Conservation (phyloP, 2,888 invertebrate genomes). For the Protodeltote pygarga region DNA sequence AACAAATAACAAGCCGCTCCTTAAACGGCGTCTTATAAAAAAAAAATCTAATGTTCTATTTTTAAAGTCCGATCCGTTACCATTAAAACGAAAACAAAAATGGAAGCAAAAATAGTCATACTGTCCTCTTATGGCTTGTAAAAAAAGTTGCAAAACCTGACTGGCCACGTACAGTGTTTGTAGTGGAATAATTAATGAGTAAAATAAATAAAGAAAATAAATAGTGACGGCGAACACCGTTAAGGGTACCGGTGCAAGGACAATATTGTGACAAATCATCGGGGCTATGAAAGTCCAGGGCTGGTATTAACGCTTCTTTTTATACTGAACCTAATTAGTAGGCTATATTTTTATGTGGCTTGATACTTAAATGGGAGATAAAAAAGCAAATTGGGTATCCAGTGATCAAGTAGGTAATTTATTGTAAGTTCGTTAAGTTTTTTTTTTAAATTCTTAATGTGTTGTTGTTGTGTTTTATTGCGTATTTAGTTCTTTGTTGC, state of each 20-base stretch:
- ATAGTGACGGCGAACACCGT: slow-evolving; percentile 64
- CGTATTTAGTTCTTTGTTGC: too few relatives aligned
- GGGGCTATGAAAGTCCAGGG: slow-evolving; percentile 18
- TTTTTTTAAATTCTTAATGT: too few relatives aligned
- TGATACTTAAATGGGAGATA: slow-evolving; percentile 5
- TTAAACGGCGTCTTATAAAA: slow-evolving; percentile 26
- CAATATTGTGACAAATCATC: slow-evolving; percentile 65
- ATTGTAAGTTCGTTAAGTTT: too few relatives aligned
- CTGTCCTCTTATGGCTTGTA: slow-evolving; percentile 49
- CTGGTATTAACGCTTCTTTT: slow-evolving; percentile 10
- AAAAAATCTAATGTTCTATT: slow-evolving; percentile 38
- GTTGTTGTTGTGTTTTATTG: too few relatives aligned
- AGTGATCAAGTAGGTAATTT: too few relatives aligned
- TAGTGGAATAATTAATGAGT: slow-evolving; percentile 65
- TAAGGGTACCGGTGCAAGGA: slow-evolving; percentile 57
- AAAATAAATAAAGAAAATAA: slow-evolving; percentile 64
- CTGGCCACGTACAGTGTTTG: slow-evolving; percentile 49
- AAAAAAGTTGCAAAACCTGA: slow-evolving; percentile 54
- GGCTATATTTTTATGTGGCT: slow-evolving; percentile 5
- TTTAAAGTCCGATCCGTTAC: slow-evolving; percentile 50
- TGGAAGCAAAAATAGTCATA: slow-evolving; percentile 37
- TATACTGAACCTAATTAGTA: slow-evolving; percentile 24
- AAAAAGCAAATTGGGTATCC: too few relatives aligned
- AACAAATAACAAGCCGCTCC: slow-evolving; percentile 32
- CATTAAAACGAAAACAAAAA: slow-evolving; percentile 43